These are phyloP conservation scores for Melanotaenia maccullochi DNA, from an alignment of 2,797 vertebrate genomes.

Conservation along the genomic window DNA sequence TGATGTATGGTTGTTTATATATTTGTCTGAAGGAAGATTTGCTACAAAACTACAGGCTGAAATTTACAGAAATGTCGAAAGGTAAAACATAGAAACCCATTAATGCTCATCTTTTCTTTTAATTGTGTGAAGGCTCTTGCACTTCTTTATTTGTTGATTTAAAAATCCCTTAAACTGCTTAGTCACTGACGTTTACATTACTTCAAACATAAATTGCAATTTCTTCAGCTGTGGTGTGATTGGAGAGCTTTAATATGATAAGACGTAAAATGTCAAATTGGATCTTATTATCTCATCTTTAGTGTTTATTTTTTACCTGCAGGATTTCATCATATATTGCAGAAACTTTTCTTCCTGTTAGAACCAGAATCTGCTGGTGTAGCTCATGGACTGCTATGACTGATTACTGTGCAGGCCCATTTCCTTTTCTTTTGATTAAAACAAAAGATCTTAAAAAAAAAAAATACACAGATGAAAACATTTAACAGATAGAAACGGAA, in stretches of 20 bases:
- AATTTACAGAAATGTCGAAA: too few species aligned
- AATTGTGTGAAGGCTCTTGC: too few species aligned
- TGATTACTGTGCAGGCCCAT: neutral
- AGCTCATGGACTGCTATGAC: neutral
- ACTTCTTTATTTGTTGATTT: too few species aligned
- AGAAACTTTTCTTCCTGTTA: neutral
- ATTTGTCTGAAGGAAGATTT: neutral
- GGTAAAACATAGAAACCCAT: neutral
- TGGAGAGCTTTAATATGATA: too few species aligned
- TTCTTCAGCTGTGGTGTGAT: too few species aligned
- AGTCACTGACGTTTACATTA: too few species aligned
- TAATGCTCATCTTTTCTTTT: neutral
- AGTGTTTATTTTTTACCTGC: neutral
- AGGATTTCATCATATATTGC: neutral
- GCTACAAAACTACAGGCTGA: neutral
- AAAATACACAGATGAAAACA: constrained; percentile 1
- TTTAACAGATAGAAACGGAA: constrained; percentile 4
- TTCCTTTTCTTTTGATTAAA: constrained; percentile 16
- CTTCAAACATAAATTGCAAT: too few species aligned
- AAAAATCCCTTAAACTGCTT: too few species aligned
- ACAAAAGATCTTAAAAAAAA: constrained; percentile 21
- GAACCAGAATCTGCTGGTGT: neutral
- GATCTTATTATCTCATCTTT: too few species aligned
- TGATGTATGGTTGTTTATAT: neutral
- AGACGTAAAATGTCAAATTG: too few species aligned